phyloP scores from a whole-genome alignment of 2,113 vertebrate genomes.

The Zosterops pallidus region DNA sequence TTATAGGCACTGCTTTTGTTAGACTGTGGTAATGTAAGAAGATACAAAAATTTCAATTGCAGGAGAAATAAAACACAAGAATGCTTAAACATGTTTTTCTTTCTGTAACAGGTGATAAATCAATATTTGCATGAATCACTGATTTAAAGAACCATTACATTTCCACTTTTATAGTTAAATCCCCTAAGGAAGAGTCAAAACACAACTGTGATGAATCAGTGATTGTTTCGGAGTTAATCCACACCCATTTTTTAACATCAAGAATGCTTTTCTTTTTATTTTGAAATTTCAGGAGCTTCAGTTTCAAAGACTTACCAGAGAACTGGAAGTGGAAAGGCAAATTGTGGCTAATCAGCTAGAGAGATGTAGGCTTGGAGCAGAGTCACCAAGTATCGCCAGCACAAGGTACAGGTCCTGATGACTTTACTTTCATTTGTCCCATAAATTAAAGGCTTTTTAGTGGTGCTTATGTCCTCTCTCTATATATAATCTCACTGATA shows the following conservation, averaged over 20 bases:
- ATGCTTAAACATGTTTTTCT: neutral
- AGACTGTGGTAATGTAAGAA: conserved; percentile 18
- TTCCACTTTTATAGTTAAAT: neutral
- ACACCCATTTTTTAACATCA: conserved; percentile 51
- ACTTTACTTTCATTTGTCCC: conserved; percentile 52
- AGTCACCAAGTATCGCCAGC: conserved; percentile 95
- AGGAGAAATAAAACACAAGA: conserved; percentile 28
- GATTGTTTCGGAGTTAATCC: conserved; percentile 43
- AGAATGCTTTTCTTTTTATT: conserved; percentile 71
- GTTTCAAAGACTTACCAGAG: conserved; percentile 98
- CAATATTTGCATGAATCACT: conserved; percentile 20
- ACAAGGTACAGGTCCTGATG: conserved; percentile 87
- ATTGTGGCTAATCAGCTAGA: conserved; percentile 99
- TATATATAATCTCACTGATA: neutral
- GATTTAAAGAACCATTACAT: neutral
- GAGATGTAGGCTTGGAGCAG: conserved; percentile 97
- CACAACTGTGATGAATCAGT: conserved; percentile 10
- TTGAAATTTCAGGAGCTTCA: conserved; percentile 93
- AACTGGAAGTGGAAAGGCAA: conserved; percentile 99
- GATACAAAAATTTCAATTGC: neutral
- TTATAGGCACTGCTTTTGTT: neutral
- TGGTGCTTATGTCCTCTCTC: neutral
- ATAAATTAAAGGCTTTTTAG: conserved; percentile 10
- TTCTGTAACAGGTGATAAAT: conserved; percentile 35
- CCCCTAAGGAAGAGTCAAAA: neutral